Conservation (phyloP, 2,113 vertebrate genomes). For the Petrocephalus zakoni region DNA sequence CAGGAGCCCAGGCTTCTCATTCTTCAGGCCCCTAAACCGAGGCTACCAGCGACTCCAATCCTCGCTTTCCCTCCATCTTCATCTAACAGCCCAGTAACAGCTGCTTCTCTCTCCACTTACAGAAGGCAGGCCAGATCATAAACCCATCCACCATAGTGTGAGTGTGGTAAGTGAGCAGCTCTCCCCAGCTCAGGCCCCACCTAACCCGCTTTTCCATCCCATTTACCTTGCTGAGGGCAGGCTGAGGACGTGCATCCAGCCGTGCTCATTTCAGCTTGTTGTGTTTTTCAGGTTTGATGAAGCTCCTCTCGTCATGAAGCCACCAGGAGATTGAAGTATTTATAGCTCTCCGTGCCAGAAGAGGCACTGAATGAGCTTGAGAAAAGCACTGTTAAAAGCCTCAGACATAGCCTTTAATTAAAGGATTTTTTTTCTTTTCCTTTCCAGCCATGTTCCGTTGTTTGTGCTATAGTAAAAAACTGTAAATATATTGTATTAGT, state of each 20-base stretch:
- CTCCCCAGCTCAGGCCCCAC: too few species aligned
- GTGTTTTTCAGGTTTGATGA: slow-evolving; percentile 37
- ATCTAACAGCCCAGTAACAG: slow-evolving; percentile 32
- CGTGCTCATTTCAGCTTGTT: background rate
- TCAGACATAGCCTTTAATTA: slow-evolving; percentile 37
- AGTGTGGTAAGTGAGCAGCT: slow-evolving; percentile 59
- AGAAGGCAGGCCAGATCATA: slow-evolving; percentile 63
- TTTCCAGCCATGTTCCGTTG: slow-evolving; percentile 43
- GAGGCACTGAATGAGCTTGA: slow-evolving; percentile 19
- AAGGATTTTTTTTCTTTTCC: slow-evolving; percentile 31
- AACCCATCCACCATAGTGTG: slow-evolving; percentile 71
- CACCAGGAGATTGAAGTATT: slow-evolving; percentile 16
- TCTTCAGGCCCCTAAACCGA: background rate
- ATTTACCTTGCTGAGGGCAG: background rate
- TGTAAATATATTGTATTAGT: slow-evolving; percentile 59
- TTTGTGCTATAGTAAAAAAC: slow-evolving; percentile 44
- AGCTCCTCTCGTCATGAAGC: slow-evolving; percentile 25
- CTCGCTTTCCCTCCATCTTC: background rate
- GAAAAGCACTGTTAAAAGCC: slow-evolving; percentile 45
- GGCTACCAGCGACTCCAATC: background rate
- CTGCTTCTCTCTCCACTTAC: slow-evolving; percentile 52
- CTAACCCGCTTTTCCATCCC: slow-evolving; percentile 2
- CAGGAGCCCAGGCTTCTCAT: background rate
- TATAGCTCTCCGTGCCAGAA: slow-evolving; percentile 23
- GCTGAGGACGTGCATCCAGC: background rate